phyloP scores from a whole-genome alignment of 2,113 vertebrate species.

The Accipiter virgatus region DNA sequence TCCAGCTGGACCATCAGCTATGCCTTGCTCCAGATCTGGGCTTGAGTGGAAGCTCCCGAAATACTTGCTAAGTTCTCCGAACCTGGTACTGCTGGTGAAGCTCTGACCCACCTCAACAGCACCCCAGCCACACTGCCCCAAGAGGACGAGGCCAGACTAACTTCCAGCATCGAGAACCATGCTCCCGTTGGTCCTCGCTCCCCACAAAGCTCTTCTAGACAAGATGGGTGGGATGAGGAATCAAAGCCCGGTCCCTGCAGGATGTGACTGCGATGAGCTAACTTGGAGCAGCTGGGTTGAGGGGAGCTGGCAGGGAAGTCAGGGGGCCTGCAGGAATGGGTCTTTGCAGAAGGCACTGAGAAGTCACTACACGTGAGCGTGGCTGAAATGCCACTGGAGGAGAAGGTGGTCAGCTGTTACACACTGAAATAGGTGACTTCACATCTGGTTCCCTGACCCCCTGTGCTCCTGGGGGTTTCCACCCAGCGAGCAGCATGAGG shows the following conservation, averaged over 20 bases:
- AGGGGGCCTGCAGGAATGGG: background rate
- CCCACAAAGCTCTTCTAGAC: background rate
- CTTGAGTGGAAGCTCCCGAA: background rate
- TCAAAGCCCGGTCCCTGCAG: background rate
- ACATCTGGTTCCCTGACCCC: no score
- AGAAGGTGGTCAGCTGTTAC: rapidly evolving
- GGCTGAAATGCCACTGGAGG: background rate
- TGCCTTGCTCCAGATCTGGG: background rate
- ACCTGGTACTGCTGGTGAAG: background rate
- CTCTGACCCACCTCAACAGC: background rate
- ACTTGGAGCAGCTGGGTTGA: background rate
- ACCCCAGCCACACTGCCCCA: rapidly evolving
- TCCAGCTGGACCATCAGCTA: background rate
- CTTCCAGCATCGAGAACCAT: background rate
- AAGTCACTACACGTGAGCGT: rapidly evolving
- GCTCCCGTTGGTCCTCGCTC: background rate
- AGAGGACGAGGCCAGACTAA: background rate
- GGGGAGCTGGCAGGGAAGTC: background rate
- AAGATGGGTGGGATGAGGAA: background rate
- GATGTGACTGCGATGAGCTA: rapidly evolving
- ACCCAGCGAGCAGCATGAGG: rapidly evolving
- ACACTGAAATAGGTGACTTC: background rate
- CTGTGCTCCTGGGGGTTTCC: background rate
- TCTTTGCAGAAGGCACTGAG: background rate
- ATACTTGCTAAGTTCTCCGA: background rate